Evolutionary conservation across 2,113 vertebrate species (phyloP).

Genomic region (Hippocampus abdominalis): DNA sequence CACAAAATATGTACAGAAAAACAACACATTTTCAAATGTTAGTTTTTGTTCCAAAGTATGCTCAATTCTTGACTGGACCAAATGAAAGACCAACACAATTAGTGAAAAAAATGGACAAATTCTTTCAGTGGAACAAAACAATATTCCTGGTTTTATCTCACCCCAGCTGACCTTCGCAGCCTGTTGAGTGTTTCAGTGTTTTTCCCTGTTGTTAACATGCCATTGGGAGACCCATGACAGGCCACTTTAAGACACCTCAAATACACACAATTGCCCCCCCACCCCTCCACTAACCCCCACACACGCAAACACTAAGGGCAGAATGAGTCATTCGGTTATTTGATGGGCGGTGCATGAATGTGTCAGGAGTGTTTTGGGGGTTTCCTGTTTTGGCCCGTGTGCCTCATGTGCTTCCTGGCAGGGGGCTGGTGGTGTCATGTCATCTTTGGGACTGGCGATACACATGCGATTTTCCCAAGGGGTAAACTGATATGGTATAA

Average conservation of each 20-base stretch:
- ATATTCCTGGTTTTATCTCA: constrained; percentile 30
- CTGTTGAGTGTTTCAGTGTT: constrained; percentile 52
- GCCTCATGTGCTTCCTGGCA: constrained; percentile 76
- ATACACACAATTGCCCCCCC: constrained; percentile 19
- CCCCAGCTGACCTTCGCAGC: constrained; percentile 44
- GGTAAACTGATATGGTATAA: background rate
- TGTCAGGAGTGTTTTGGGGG: constrained; percentile 16
- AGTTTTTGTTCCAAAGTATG: background rate
- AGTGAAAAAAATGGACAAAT: background rate
- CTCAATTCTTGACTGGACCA: background rate
- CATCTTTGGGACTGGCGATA: constrained; percentile 20
- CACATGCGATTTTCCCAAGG: constrained; percentile 6
- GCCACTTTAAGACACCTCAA: constrained; percentile 41
- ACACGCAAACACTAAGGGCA: constrained; percentile 49
- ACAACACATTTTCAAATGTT: background rate
- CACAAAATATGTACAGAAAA: background rate
- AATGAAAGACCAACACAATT: background rate
- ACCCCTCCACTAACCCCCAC: constrained; percentile 5
- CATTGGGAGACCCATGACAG: constrained; percentile 59
- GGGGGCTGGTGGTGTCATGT: constrained; percentile 68
- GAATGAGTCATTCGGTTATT: constrained; percentile 70
- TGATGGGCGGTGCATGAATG: constrained; percentile 53
- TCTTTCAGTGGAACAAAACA: background rate
- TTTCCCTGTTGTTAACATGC: constrained; percentile 56
- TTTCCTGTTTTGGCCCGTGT: constrained; percentile 87